Percentiles rank a stretch among this genome's conserved stretches.
These are phyloP conservation scores for Heliconius sara DNA, from an alignment of 2,888 invertebrate species.

Conservation along the genomic window DNA sequence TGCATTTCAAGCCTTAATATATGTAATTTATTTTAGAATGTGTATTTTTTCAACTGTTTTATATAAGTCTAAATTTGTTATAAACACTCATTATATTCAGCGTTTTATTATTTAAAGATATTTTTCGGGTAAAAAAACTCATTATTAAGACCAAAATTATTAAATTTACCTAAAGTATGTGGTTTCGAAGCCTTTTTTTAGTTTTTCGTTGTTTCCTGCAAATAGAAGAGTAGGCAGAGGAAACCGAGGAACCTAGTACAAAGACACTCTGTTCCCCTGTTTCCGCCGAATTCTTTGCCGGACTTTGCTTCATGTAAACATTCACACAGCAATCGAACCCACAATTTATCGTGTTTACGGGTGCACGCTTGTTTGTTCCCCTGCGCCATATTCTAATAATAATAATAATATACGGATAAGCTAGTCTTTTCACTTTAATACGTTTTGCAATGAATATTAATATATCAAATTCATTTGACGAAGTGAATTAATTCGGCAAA, in stretches of 20 bases:
- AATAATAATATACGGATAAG: too few relatives aligned
- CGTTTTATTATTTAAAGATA: not conserved
- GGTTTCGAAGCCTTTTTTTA: too few relatives aligned
- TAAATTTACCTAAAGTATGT: not conserved
- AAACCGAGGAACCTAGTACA: too few relatives aligned
- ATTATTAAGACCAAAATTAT: not conserved
- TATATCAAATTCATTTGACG: slow-evolving; percentile 66
- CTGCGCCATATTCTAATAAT: too few relatives aligned
- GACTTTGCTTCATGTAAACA: too few relatives aligned
- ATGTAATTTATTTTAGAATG: not conserved
- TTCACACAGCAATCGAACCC: too few relatives aligned
- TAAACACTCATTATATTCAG: not conserved
- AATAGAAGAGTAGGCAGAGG: too few relatives aligned
- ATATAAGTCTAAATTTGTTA: not conserved
- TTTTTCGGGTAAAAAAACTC: not conserved
- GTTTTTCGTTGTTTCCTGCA: too few relatives aligned
- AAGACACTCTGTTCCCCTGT: too few relatives aligned
- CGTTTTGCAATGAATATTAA: slow-evolving; percentile 54
- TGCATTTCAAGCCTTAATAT: slow-evolving; percentile 45
- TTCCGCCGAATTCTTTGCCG: too few relatives aligned
- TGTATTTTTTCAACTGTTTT: slow-evolving; percentile 1
- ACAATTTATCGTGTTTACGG: too few relatives aligned
- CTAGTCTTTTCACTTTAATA: not conserved
- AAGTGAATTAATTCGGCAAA: slow-evolving; percentile 77
- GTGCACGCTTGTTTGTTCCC: too few relatives aligned